Base-by-base conservation (phyloP, 2,888 invertebrate species). In the Ophioninae sp. region DNA sequence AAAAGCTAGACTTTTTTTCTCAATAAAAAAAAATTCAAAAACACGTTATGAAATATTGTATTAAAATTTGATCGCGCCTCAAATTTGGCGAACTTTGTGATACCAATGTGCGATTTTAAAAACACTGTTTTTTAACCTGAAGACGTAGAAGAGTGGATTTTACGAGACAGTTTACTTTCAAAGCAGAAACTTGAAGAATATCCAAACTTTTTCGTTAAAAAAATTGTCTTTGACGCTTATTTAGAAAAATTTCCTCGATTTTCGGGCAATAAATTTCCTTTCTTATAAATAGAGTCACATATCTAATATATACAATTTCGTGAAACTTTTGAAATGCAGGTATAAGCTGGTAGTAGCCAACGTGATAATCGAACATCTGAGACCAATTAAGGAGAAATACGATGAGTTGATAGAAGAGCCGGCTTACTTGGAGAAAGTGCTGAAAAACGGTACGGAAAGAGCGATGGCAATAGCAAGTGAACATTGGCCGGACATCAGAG, bases 331-430 rank as follows among this genome's bases (percentile, higher is more conserved):
- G 67, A 86, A 76, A 93, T 93, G 84, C 86, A 95, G 95, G 86
- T 97, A 96, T 90, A 98, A 98, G 93, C 87, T 94, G 8, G 89
- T 94, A 0, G 94, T 97, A 2, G 96, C 97, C 0, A 96, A 97
- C 79, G 94, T 95, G n/a, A 92, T 98, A 0, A 94, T 96, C 44
- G 95, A 95, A 85, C 94, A 95, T 90, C 89, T 98, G 39, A 93
- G 93, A 61, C 97, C 97, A 2, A 96, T 98, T 87, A 94, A 96
- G 86, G 91, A 93, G 69, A 93, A 94, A 91, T 95, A 96, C 84
- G 88, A 93, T 2, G 91, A 94, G 78, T 94, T 96, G 86, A 90
- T 96, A 81, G 91, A 93, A 63, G 95, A 96, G 84, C 95, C 94
- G 68, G 93, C 93, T 23, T 95, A 96, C 92, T 92, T 98, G 84